Evolutionary conservation across 1,140 invertebrate genomes (phyloP), one percentile per base, ranked within the genome.

Genomic region (Anastrepha obliqua): DNA sequence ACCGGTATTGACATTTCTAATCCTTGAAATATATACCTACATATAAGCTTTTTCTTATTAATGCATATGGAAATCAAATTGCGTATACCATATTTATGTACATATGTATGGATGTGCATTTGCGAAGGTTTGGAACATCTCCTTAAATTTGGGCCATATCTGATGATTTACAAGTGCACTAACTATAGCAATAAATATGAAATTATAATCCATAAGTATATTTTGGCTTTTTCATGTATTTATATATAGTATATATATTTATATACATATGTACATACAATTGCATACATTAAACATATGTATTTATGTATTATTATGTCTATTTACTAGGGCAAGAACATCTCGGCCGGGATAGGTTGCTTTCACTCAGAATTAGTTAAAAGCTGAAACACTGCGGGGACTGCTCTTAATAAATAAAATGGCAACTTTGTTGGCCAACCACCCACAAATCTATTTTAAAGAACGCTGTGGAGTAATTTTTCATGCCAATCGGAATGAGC

Each of bases 171-270:
- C 29, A 29, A 67, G 7, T 39, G 39, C 29, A 17, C 4, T 62
- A 62, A 62, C 20, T 67, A 67, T 67, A 39, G 9, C 29, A 67
- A 67, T 11, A 39, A 67, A 67, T 67, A 29, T 67, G 65, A 67
- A 67, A 67, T 67, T 67, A 67, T 67, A 67, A 67, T 39, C 65
- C 65, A 42, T 29, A 67, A 42, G 29, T 67, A 67, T 20, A 64
- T 64, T 64, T 67, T 29, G 29, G 29, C 29, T 29, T 67, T 42
- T 11, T 42, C 29, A 67, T 67, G 29, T 29, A 29, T 29, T 29
- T 29, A 29, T 29, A 29, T 29, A 29, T n/a, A n/a, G n/a, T n/a
- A n/a, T 29, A 29, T 29, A 29, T 29, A 29, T 67, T 65, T 67
- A 39, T 67, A 67, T 39, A 67, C 20, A 42, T 42, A 7, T 4